Conservation (phyloP, 2,888 invertebrate genomes). For the Leptinotarsa juncta region DNA sequence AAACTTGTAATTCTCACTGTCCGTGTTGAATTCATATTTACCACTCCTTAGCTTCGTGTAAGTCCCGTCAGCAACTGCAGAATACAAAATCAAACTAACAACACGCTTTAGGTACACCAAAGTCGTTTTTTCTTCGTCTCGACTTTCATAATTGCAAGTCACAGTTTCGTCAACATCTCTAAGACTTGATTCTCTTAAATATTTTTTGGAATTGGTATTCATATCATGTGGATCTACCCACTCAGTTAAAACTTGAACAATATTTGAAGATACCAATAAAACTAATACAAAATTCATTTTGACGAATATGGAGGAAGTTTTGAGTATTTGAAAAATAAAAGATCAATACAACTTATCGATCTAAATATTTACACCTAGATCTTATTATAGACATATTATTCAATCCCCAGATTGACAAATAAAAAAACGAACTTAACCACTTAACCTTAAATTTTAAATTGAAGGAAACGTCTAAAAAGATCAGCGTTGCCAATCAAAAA, state of each 20-base stretch:
- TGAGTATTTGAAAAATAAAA: neutral
- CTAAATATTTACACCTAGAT: too few relatives aligned
- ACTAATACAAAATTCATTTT: constrained; percentile 33
- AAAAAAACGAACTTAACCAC: too few relatives aligned
- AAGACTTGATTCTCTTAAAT: neutral
- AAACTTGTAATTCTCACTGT: constrained; percentile 43
- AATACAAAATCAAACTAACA: constrained; percentile 43
- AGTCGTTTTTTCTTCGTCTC: constrained; percentile 33
- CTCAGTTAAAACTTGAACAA: constrained; percentile 26
- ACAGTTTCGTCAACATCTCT: neutral
- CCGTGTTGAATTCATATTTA: constrained; percentile 39
- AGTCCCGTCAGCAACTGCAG: constrained; percentile 39
- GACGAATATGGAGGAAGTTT: neutral
- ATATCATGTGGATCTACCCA: constrained; percentile 52
- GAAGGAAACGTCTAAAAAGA: too few relatives aligned
- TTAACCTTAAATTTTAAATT: too few relatives aligned
- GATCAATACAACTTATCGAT: too few relatives aligned
- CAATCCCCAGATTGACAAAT: too few relatives aligned
- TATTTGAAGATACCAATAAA: constrained; percentile 16
- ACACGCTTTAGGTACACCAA: constrained; percentile 44
- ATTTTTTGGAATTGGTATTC: constrained; percentile 37
- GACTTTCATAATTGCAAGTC: constrained; percentile 4
- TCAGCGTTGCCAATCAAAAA: too few relatives aligned
- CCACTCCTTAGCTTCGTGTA: constrained; percentile 39
- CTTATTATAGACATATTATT: too few relatives aligned